phyloP scores from a whole-genome alignment of 2,888 invertebrate species.

The Periphyllus acericola region DNA sequence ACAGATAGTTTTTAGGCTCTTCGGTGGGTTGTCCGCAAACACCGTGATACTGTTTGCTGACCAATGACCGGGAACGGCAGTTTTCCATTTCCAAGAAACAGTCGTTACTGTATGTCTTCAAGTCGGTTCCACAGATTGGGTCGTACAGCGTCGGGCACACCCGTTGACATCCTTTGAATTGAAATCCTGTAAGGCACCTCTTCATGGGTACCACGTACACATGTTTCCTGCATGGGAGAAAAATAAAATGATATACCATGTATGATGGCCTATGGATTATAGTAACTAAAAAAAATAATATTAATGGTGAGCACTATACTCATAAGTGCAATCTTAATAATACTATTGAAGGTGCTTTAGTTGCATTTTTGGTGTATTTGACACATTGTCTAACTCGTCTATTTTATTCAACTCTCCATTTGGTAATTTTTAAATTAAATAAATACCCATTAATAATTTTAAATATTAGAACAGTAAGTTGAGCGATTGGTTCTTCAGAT shows the following conservation, averaged over 20 bases:
- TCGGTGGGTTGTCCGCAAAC: conserved; percentile 84
- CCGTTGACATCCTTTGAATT: conserved; percentile 86
- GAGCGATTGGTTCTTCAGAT: too few species aligned
- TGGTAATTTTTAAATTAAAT: too few species aligned
- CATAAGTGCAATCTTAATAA: not conserved
- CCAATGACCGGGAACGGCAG: conserved; percentile 83
- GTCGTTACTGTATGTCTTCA: conserved; percentile 91
- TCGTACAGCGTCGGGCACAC: conserved; percentile 89
- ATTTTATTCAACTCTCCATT: too few species aligned
- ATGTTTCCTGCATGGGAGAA: conserved; percentile 75
- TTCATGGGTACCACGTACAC: conserved; percentile 91
- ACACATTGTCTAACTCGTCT: too few species aligned
- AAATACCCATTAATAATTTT: too few species aligned
- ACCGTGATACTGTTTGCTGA: conserved; percentile 82
- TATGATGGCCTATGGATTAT: too few species aligned
- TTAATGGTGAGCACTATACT: too few species aligned
- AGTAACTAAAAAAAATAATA: too few species aligned
- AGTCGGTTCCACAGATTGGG: conserved; percentile 92
- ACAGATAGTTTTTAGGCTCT: conserved; percentile 88
- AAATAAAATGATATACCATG: not conserved
- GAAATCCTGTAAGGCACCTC: conserved; percentile 84
- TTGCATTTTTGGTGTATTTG: too few species aligned
- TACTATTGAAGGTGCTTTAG: not conserved
- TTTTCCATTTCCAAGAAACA: conserved; percentile 93
- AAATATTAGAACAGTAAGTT: too few species aligned